A percentile compares a stretch with the other conserved stretches of the same genome.
These are phyloP conservation scores for Psophia crepitans DNA, from an alignment of 2,113 vertebrate genomes.

Conservation along the genomic window DNA sequence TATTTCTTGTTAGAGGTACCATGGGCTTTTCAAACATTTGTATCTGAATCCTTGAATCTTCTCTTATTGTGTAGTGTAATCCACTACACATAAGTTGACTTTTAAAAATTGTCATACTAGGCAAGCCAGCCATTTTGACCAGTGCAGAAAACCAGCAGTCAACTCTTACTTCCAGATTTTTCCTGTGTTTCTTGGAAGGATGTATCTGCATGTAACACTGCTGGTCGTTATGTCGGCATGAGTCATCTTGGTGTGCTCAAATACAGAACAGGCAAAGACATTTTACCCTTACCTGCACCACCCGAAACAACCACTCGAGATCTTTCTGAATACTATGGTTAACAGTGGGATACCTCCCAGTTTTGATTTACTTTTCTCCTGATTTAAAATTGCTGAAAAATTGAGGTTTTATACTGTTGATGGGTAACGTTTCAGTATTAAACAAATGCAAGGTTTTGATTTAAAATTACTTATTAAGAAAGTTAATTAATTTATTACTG, in stretches of 20 bases:
- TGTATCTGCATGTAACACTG: background rate
- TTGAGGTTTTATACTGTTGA: background rate
- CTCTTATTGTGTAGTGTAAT: background rate
- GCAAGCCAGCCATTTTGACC: background rate
- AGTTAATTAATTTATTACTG: background rate
- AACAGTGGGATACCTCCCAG: background rate
- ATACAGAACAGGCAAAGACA: background rate
- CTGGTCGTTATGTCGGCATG: background rate
- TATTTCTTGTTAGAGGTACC: background rate
- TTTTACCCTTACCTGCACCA: background rate
- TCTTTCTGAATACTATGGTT: background rate
- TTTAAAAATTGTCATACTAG: accelerated
- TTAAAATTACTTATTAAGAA: background rate
- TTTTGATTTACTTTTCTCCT: background rate
- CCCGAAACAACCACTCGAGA: background rate
- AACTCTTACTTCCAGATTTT: background rate
- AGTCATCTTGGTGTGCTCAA: background rate
- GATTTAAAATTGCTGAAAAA: background rate
- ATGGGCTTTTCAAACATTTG: background rate
- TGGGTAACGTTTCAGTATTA: background rate
- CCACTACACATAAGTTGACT: background rate
- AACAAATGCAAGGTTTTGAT: background rate
- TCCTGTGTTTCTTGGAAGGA: background rate
- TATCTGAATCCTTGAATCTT: background rate
- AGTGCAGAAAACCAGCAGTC: background rate